Base-by-base conservation (phyloP, 2,797 vertebrate species). In the Phrynocephalus forsythii region DNA sequence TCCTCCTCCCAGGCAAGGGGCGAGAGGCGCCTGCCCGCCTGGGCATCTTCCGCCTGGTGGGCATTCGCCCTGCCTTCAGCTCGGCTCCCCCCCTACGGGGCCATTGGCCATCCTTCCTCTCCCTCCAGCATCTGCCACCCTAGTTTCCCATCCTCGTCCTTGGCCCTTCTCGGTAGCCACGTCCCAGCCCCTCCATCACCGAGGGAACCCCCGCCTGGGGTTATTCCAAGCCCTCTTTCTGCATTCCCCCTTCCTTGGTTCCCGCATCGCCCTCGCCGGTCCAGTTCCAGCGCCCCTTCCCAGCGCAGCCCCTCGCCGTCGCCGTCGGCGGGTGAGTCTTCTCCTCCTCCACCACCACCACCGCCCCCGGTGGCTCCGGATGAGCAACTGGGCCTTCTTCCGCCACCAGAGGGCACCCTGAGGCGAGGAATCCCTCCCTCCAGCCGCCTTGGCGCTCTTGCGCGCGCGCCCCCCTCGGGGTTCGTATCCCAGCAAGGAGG, bases 401-500 rank as follows among this genome's bases (percentile, higher is more conserved):
- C 9, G 38, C 69, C 85, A 69, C 60, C 67, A 90, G 89, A 33
- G 89, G 89, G 82, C 85, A 22, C 85, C 60, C 82, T n/a, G 6
- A 5, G 77, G 69, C 50, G 81, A 72, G 18, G 28, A 73, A 48
- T 5, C 33, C n/a, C 38, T 20, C 56, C 9, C 73, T 50, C 8
- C 48, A 0, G 28, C 44, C 22, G 22, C 6, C n/a, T 48, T 56
- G 38, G 38, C 38, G 38, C 38, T 44, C 38, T 44, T 44, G 38
- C 38, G 38, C 60, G 60, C 60, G 9, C 13, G 18, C 18, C 60
- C 18, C 60, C 20, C 60, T 5, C 5, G 15, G 20, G 60, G 60
- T 63, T 63, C 9, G 18, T 63, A 16, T 63, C 60, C 13, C 60
- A 20, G 60, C 9, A 13, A 33, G 33, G 33, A 33, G 33, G 33